These are phyloP conservation scores for Nymphicus hollandicus DNA, from an alignment of 2,113 vertebrate genomes.

Conservation along the genomic window DNA sequence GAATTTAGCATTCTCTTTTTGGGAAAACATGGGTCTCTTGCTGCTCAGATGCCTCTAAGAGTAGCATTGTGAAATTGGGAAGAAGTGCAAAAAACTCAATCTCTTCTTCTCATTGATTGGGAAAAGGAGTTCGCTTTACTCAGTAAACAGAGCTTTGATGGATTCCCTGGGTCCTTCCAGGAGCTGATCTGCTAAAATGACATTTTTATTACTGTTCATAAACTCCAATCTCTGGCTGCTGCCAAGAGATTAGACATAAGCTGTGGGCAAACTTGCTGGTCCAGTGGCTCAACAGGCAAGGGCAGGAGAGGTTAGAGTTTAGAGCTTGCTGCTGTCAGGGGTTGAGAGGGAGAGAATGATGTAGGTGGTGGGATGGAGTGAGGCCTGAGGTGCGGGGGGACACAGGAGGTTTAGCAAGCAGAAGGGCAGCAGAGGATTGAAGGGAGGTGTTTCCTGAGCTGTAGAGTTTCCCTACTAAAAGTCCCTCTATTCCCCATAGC, in stretches of 20 bases:
- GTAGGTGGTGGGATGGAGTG: background rate
- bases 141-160: slow-evolving; percentile 91
- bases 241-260: slow-evolving; percentile 93
- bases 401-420: background rate
- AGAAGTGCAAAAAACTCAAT: slow-evolving; percentile 52
- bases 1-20: slow-evolving; percentile 51
- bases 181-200: slow-evolving; percentile 95
- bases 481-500: slow-evolving; percentile 26
- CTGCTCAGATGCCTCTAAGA: slow-evolving; percentile 32
- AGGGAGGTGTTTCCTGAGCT: slow-evolving; percentile 14
- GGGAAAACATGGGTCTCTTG: slow-evolving; percentile 17
- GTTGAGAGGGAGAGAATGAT: background rate
- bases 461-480: background rate
- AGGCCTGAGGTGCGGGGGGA: background rate
- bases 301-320: slow-evolving; percentile 54
- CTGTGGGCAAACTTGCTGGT: slow-evolving; percentile 91
- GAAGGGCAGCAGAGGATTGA: slow-evolving; percentile 6
- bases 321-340: background rate
- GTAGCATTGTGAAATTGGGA: slow-evolving; percentile 41
- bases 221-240: slow-evolving; percentile 90
- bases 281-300: slow-evolving; percentile 70
- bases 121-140: slow-evolving; percentile 83
- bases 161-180: slow-evolving; percentile 78
- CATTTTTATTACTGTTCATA: slow-evolving; percentile 99
- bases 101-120: slow-evolving; percentile 79